Percentiles rank a stretch among this genome's conserved stretches.
Conservation (phyloP, 1,140 invertebrate genomes). For the Meloidogyne hapla region DNA sequence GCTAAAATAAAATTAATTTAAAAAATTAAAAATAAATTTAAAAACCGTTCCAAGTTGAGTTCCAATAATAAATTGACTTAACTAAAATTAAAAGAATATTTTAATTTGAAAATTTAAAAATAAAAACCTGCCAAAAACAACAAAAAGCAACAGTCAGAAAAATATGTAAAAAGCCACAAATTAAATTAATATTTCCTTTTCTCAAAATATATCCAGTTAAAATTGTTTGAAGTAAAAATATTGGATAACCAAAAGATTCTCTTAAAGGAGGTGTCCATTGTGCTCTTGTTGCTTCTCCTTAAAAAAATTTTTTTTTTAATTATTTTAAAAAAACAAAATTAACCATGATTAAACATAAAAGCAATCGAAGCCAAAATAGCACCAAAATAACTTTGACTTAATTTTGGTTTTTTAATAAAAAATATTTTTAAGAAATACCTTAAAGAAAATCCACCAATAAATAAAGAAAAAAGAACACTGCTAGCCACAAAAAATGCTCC, state of each 20-base stretch:
- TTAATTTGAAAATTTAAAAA: neutral
- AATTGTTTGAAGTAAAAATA: slow-evolving; percentile 68
- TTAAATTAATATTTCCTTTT: neutral
- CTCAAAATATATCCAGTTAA: slow-evolving; percentile 64
- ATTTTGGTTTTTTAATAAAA: slow-evolving; percentile 19
- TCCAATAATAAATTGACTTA: slow-evolving; percentile 52
- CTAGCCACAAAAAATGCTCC: slow-evolving; percentile 55
- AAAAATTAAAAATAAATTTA: slow-evolving; percentile 53
- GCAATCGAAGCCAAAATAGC: slow-evolving; percentile 72
- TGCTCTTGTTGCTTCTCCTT: slow-evolving; percentile 74
- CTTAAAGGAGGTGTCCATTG: slow-evolving; percentile 81
- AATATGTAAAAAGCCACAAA: neutral
- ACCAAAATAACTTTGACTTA: slow-evolving; percentile 72
- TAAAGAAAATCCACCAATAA: slow-evolving; percentile 53
- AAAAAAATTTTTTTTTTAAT: neutral
- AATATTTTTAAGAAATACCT: slow-evolving; percentile 39
- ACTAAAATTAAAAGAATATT: slow-evolving; percentile 46
- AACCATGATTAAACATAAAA: slow-evolving; percentile 77
- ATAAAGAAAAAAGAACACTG: slow-evolving; percentile 52
- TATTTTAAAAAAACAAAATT: neutral
- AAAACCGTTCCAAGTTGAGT: slow-evolving; percentile 49
- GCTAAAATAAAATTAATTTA: slow-evolving; percentile 18
- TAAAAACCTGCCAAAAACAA: slow-evolving; percentile 28
- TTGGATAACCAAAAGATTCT: slow-evolving; percentile 79
- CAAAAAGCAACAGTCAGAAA: slow-evolving; percentile 37